A percentile compares a stretch with the other conserved stretches of the same genome.
phyloP scores from a whole-genome alignment of 2,797 vertebrate genomes.

The Sardinella longiceps region DNA sequence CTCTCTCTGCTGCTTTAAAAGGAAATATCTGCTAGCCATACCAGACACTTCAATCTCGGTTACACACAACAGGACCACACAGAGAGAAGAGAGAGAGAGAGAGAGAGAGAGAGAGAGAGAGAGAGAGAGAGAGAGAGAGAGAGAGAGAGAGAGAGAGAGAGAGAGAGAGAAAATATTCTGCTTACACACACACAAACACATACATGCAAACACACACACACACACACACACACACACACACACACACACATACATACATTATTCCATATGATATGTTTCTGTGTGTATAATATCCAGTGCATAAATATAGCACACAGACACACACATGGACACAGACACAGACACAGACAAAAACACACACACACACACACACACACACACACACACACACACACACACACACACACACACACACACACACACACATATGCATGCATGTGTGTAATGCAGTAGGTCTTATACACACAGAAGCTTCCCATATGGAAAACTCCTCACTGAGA shows the following conservation, averaged over 20 bases:
- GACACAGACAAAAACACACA: too few species aligned
- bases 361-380: background rate
- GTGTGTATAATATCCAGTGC: too few species aligned
- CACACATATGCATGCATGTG: background rate
- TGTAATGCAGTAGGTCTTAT: background rate
- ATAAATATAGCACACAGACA: too few species aligned
- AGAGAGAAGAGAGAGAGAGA: background rate
- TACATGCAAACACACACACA: background rate
- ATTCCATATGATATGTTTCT: background rate
- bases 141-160: background rate
- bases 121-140: background rate
- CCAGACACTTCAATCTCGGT: too few species aligned
- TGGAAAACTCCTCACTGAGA: background rate
- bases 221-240: background rate
- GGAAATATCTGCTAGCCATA: background rate
- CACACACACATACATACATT: background rate
- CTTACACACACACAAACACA: background rate
- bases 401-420: background rate
- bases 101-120: background rate
- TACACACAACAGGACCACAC: background rate
- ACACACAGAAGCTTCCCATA: background rate
- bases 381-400: background rate
- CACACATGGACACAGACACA: too few species aligned
- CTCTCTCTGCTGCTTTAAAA: background rate
- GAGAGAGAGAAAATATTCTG: background rate